Conservation (phyloP, 53 echinoderm and acorn worm species). For the Stichopus horrens region DNA sequence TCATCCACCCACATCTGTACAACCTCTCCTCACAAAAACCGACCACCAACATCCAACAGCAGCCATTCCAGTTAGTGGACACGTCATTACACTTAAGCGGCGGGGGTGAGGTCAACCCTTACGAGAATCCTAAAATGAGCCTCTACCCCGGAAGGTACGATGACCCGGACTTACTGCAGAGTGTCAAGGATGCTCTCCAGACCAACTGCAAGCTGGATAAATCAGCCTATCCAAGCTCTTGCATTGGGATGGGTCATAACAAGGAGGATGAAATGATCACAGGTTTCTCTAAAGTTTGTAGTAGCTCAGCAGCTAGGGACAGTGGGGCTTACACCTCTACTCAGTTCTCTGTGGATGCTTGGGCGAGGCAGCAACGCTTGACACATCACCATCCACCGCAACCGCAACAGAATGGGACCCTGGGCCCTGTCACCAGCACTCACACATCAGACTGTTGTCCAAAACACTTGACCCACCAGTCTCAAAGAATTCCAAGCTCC, state of each 20-base stretch:
- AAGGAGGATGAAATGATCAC: slow-evolving; percentile 48
- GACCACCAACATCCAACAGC: slow-evolving; percentile 30
- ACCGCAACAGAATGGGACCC: slow-evolving; percentile 22
- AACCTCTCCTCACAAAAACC: slow-evolving; percentile 77
- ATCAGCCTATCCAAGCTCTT: slow-evolving; percentile 35
- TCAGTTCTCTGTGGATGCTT: slow-evolving; percentile 51
- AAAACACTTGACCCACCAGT: slow-evolving; percentile 19
- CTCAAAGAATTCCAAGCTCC: background rate
- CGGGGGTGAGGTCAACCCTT: slow-evolving; percentile 88
- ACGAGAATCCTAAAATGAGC: slow-evolving; percentile 95
- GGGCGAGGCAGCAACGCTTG: slow-evolving; percentile 55
- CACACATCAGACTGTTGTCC: slow-evolving; percentile 37
- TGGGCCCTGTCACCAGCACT: slow-evolving; percentile 37
- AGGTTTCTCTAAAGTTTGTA: slow-evolving; percentile 15
- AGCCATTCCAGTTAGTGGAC: slow-evolving; percentile 43
- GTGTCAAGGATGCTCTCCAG: slow-evolving; percentile 82
- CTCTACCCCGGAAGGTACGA: slow-evolving; percentile 77
- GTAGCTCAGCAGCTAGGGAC: slow-evolving; percentile 58
- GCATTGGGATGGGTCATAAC: slow-evolving; percentile 47
- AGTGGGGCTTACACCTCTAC: slow-evolving; percentile 47
- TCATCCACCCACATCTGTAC: slow-evolving; percentile 98
- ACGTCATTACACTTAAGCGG: slow-evolving; percentile 51
- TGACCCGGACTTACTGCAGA: slow-evolving; percentile 90
- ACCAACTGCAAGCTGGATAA: slow-evolving; percentile 75
- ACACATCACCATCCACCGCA: slow-evolving; percentile 55